Evolutionary conservation across 2,113 vertebrate genomes (phyloP).

Genomic region (Melanostigma gelatinosum): DNA sequence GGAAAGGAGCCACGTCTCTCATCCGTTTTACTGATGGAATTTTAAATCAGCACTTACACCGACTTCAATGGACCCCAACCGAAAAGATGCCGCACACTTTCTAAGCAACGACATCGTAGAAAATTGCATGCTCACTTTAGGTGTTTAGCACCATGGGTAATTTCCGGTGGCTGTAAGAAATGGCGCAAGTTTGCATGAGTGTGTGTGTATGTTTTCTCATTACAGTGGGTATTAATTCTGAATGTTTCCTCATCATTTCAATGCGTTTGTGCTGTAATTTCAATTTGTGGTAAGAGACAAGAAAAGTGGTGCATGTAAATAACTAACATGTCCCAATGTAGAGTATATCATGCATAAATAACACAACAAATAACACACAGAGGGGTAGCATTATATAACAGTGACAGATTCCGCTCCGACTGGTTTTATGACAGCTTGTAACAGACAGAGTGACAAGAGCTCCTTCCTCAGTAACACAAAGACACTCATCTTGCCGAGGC

Average conservation of each 20-base stretch:
- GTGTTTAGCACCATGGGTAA: not conserved
- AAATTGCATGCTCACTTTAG: not conserved
- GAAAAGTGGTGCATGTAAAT: not conserved
- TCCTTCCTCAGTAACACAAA: slow-evolving; percentile 25
- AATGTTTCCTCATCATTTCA: not conserved
- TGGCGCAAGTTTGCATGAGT: not conserved
- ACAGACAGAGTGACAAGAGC: slow-evolving; percentile 23
- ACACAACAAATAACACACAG: not conserved
- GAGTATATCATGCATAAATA: not conserved
- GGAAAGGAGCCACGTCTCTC: not conserved
- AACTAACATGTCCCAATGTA: not conserved
- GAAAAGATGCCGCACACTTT: not conserved
- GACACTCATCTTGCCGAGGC: slow-evolving; percentile 28
- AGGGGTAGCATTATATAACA: slow-evolving; percentile 27
- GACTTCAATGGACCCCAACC: not conserved
- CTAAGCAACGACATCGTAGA: not conserved
- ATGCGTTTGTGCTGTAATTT: not conserved
- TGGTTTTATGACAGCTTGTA: slow-evolving; percentile 16
- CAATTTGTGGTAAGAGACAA: not conserved
- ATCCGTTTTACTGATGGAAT: not conserved
- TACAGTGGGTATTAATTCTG: not conserved
- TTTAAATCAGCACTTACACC: not conserved
- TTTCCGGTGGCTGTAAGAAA: not conserved
- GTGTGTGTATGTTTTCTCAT: not conserved
- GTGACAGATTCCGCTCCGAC: not conserved